Percentiles rank a stretch among this genome's conserved stretches.
Conservation (phyloP, 2,797 vertebrate species). For the Rhinophrynus dorsalis region DNA sequence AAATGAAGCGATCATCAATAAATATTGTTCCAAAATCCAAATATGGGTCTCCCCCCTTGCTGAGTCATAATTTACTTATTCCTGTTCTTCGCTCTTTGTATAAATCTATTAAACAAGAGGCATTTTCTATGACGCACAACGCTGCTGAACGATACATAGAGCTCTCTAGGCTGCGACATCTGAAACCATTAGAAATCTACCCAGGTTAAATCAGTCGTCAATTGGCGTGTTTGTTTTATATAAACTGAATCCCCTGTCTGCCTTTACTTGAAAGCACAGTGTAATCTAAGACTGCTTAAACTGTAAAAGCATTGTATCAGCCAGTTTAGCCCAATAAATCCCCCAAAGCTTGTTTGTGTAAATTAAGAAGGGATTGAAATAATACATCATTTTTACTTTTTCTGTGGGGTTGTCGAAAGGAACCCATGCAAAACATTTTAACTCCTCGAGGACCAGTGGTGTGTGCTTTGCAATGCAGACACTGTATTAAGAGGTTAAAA, state of each 20-base stretch:
- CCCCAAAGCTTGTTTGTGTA: slow-evolving; percentile 43
- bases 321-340: slow-evolving; percentile 37
- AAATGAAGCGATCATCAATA: not conserved
- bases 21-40: slow-evolving; percentile 12
- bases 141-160: slow-evolving; percentile 25
- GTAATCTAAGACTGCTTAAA: slow-evolving; percentile 31
- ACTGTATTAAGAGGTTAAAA: too few relatives aligned
- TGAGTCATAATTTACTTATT: slow-evolving; percentile 36
- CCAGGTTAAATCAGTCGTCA: slow-evolving; percentile 40
- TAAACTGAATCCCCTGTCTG: slow-evolving; percentile 34
- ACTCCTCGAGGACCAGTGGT: too few relatives aligned
- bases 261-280: slow-evolving; percentile 27
- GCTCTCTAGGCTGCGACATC: slow-evolving; percentile 39
- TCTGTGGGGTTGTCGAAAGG: not conserved
- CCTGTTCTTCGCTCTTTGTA: not conserved
- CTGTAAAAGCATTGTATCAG: slow-evolving; percentile 29
- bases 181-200: slow-evolving; percentile 25
- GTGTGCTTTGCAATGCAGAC: too few relatives aligned
- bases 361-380: slow-evolving; percentile 38
- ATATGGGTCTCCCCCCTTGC: not conserved
- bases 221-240: slow-evolving; percentile 32
- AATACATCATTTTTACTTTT: slow-evolving; percentile 26
- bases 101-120: slow-evolving; percentile 22
- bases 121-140: slow-evolving; percentile 35
- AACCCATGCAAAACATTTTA: slow-evolving; percentile 28